phyloP scores from a whole-genome alignment of 2,113 vertebrate species.

The Raphicerus campestris region DNA sequence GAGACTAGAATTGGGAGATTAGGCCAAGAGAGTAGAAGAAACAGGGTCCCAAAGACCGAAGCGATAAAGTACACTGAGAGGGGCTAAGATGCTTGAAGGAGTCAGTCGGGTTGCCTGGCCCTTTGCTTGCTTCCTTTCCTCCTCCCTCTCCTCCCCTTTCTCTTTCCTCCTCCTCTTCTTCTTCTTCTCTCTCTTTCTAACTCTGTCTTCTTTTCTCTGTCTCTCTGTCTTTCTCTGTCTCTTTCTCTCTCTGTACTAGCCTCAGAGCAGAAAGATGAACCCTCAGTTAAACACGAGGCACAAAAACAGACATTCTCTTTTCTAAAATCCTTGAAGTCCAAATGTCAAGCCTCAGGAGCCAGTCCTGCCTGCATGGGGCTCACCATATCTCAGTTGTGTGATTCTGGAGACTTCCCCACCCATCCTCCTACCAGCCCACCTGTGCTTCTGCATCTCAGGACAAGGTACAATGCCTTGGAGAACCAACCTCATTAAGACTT shows the following conservation, averaged over 20 bases:
- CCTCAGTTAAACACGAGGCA: not conserved
- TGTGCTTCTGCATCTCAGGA: not conserved
- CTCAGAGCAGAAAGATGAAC: not conserved
- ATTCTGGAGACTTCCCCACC: not conserved
- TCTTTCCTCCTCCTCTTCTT: no score
- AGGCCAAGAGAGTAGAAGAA: not conserved
- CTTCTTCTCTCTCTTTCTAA: no score
- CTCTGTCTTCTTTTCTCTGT: no score
- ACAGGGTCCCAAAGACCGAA: not conserved
- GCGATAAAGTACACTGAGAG: not conserved
- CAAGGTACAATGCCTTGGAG: not conserved
- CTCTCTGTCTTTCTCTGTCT: fast-evolving
- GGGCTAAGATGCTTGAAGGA: not conserved
- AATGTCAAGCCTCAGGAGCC: not conserved
- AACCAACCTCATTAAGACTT: not conserved
- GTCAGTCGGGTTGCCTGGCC: not conserved
- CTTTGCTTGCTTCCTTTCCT: not conserved
- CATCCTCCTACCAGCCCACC: not conserved
- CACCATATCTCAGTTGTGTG: not conserved
- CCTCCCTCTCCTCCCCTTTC: not conserved
- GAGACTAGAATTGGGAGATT: not conserved
- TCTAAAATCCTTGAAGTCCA: not conserved
- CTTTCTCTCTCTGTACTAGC: not conserved
- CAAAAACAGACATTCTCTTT: not conserved
- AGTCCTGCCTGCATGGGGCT: not conserved